Percentiles rank a stretch among this genome's conserved stretches.
Conservation (phyloP, 1,140 invertebrate genomes). For the Lasioglossum albipes region DNA sequence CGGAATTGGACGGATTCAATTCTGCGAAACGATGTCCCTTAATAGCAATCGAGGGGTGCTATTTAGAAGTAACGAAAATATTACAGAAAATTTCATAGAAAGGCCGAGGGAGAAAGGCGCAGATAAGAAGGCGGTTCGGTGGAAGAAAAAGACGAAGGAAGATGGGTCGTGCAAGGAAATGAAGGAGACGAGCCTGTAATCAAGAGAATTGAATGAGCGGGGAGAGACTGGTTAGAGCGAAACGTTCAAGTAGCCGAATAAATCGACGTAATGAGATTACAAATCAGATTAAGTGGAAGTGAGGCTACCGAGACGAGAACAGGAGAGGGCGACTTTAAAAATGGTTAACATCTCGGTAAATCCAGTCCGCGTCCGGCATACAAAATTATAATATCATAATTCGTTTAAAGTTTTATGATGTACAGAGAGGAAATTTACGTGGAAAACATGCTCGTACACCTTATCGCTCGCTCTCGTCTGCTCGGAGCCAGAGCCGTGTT, state of each 20-base stretch:
- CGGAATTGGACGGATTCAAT: constrained; percentile 61
- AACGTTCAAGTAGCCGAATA: constrained; percentile 38
- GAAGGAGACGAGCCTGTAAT: constrained; percentile 34
- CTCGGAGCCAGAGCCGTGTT: background rate
- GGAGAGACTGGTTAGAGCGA: background rate
- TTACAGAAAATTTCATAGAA: constrained; percentile 44
- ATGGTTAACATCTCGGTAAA: constrained; percentile 12
- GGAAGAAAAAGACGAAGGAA: background rate
- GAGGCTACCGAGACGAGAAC: too few relatives aligned
- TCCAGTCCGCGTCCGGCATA: background rate
- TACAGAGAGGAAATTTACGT: constrained; percentile 23
- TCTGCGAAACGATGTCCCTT: constrained; percentile 54
- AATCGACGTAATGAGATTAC: constrained; percentile 33
- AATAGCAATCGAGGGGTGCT: constrained; percentile 43
- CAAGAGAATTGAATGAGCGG: constrained; percentile 30
- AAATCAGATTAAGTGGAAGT: constrained; percentile 25
- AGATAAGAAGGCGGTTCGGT: too few relatives aligned
- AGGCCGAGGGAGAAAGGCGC: background rate
- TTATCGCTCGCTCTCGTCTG: constrained; percentile 25
- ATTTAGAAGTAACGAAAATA: constrained; percentile 46
- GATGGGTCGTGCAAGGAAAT: background rate
- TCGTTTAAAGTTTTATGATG: constrained; percentile 11
- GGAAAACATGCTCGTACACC: constrained; percentile 7
- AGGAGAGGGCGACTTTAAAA: background rate
- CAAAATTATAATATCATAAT: constrained; percentile 26